Evolutionary conservation across 2,888 invertebrate genomes (phyloP), one percentile per base, ranked within the genome.

Genomic region (Pandemis heparana): DNA sequence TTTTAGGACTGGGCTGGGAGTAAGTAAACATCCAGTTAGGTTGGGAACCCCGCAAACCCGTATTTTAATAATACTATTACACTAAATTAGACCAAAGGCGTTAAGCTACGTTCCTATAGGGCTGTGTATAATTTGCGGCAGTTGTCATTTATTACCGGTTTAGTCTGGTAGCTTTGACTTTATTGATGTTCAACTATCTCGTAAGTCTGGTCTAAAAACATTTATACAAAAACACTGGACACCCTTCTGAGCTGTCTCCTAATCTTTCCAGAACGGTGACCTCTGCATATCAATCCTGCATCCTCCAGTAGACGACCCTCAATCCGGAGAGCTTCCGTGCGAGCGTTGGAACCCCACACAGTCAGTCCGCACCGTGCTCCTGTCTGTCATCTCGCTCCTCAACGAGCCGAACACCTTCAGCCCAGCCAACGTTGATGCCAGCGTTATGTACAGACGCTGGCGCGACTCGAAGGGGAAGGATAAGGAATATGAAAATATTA

Each of bases 321-420:
- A 99, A 89, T 99, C 99, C 83, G 99, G 99, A 39, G 99, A 99
- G 92, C 93, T 99, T 84, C 99, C 99, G 0, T 99, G 99, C 94
- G 99, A 99, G 94, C 97, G 99, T 91, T 99, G 99, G 99, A 99
- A 99, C 95, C 99, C 99, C 70, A 99, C 99, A 80, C 99, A 99
- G 95, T 99, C 98, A 87, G 99, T 99, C 87, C 98, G 99, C 90
- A 99, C 99, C 68, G 99, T 99, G 84, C 96, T 99, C 79, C 96
- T 99, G 76, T 99, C 99, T 77, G 99, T 99, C 82, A 99, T 99
- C 87, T 99, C 99, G 16, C 96, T 99, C 79, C 96, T 99, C 85
- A 99, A 99, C 95, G 99, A 99, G 95, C 99, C 99, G 78, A 99
- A 99, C 95, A 99, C 99, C 79, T 99, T 97, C 94, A 99, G 99